A percentile compares a stretch with the other conserved stretches of the same genome.
Conservation (phyloP, 1,140 invertebrate species). For the Megalopta genalis region DNA sequence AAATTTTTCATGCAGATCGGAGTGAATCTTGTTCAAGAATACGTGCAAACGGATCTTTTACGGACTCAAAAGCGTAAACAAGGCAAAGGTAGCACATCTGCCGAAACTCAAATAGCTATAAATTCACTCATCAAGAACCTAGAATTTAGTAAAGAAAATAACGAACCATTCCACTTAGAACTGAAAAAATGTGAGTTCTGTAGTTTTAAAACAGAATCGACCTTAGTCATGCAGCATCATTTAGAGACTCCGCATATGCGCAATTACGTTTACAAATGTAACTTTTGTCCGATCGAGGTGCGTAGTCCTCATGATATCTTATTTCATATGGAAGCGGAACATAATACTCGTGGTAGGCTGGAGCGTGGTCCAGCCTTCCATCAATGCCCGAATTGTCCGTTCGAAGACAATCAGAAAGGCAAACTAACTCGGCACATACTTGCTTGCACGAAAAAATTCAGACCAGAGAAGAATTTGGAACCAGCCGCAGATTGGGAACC, state of each 20-base stretch:
- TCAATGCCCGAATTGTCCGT: constrained; percentile 96
- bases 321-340: constrained; percentile 94
- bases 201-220: constrained; percentile 95
- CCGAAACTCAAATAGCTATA: constrained; percentile 88
- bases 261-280: constrained; percentile 91
- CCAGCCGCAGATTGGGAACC: constrained; percentile 94
- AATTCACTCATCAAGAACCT: constrained; percentile 90
- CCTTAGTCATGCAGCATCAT: constrained; percentile 92
- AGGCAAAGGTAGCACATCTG: constrained; percentile 83
- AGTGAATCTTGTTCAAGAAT: constrained; percentile 94
- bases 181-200: constrained; percentile 94
- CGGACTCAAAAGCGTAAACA: constrained; percentile 92
- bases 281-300: constrained; percentile 92
- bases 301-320: constrained; percentile 92
- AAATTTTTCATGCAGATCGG: constrained; percentile 97
- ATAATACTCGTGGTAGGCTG: constrained; percentile 90
- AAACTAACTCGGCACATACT: constrained; percentile 93
- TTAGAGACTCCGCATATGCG: constrained; percentile 95
- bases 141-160: constrained; percentile 93
- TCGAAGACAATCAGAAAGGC: constrained; percentile 96
- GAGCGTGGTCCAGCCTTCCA: constrained; percentile 93
- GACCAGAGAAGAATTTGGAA: constrained; percentile 90
- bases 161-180: constrained; percentile 89
- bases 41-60: constrained; percentile 94
- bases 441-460: constrained; percentile 95